phyloP scores from a whole-genome alignment of 2,888 invertebrate species.

The Sarcophaga rosellei region DNA sequence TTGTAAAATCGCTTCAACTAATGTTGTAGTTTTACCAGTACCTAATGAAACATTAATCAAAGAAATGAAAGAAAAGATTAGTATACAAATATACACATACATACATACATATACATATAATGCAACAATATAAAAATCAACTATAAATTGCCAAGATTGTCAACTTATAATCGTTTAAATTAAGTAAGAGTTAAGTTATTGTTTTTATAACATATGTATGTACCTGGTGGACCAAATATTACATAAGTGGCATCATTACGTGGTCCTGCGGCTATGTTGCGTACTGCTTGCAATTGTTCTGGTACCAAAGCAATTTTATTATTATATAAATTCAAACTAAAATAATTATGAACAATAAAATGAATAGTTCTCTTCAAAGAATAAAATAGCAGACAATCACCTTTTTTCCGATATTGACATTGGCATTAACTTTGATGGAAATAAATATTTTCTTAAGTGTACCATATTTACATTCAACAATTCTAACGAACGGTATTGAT shows the following conservation, averaged over 20 bases:
- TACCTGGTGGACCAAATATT: conserved; percentile 94
- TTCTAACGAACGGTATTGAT: conserved; percentile 76
- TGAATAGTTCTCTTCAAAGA: neutral
- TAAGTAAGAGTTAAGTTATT: too few relatives aligned
- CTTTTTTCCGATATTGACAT: conserved; percentile 15
- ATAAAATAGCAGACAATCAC: conserved; percentile 3
- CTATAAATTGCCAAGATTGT: too few relatives aligned
- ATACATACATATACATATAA: conserved; percentile 78
- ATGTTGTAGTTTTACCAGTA: conserved; percentile 88
- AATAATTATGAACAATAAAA: neutral
- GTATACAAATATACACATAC: neutral
- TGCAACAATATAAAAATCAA: too few relatives aligned
- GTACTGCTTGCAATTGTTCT: conserved; percentile 86
- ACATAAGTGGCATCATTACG: conserved; percentile 89
- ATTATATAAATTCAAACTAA: conserved; percentile 74
- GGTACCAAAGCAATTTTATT: conserved; percentile 76
- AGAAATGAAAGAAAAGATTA: neutral
- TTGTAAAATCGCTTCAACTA: conserved; percentile 87
- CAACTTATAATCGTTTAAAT: too few relatives aligned
- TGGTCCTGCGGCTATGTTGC: conserved; percentile 85
- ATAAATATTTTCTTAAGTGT: conserved; percentile 39
- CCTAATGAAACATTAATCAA: conserved; percentile 75
- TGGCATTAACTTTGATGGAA: conserved; percentile 27
- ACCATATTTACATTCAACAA: conserved; percentile 59
- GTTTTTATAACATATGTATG: too few relatives aligned